Base-by-base conservation (phyloP, 2,888 invertebrate species). In the Drosophila merina region DNA sequence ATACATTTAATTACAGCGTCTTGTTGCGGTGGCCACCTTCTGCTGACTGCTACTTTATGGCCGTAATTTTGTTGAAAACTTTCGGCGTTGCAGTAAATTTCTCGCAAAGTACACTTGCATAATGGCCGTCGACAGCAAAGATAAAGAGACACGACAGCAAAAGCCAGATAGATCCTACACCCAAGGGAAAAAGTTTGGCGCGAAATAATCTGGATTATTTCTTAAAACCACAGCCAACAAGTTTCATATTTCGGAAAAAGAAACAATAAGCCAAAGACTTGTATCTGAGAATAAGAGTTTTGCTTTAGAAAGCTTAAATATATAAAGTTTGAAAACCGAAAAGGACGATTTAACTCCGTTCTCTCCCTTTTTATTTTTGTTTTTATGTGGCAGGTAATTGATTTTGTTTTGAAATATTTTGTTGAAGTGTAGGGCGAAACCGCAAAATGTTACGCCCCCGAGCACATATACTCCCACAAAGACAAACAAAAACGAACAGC, bases 31-130 rank as follows among this genome's bases (percentile, higher is more conserved):
- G 51, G 50, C 49, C 30, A 30, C 72, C 80, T 73, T 75, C 77
- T 77, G 77, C 71, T 66, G 62, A 63, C 63, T 69, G 78, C 59
- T 81, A 75, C 67, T 86, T 86, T 81, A 82, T 73, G 50, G 63
- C 72, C 64, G 74, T 70, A 76, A 81, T 81, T 87, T 71, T 51
- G 72, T 67, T 84, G 38, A 68, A 84, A 87, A 87, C 82, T 87
- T 87, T 74, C 40, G 72, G 58, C 64, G 59, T 56, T 76, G 71
- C 72, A 72, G 72, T 80, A 75, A 86, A 81, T 86, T 79, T 52
- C 38, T 57, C 63, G 26, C 45, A 49, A 26, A 48, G 57, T 52
- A 63, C 49, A 55, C 59, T 57, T 40, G 52, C 62, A 47, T 44
- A 40, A 42, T 45, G 67, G 75, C 57, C 63, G 75, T 57, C 55